Evolutionary conservation across 2,888 invertebrate genomes (phyloP), one percentile per base, ranked within the genome.

Genomic region (Mesorhabditis sp.): DNA sequence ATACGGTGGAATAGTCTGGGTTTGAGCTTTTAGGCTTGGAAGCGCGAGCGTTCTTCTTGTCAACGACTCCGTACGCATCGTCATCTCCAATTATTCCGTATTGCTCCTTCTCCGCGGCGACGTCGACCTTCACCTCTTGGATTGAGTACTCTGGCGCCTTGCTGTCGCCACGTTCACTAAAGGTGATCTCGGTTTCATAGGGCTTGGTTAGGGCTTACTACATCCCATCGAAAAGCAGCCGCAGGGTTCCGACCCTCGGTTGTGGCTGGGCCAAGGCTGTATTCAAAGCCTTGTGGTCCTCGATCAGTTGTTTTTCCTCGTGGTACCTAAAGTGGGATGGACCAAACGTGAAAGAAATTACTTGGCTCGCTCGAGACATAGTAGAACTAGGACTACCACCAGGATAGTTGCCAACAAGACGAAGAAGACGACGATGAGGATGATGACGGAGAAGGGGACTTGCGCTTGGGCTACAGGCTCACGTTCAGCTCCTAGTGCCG

Each of bases 111-210:
- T 50, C 58, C 7, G 7, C 58, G 7, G 7, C 58, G n/a, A 50
- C 58, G n/a, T 50, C n/a, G 10, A 50, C n/a, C 58, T 50, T 50
- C 58, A 50, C 58, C n/a, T 50, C 58, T 50, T 50, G 58, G n/a
- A 50, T 50, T n/a, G 58, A 50, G n/a, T 50, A 50, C n/a, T 50
- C 58, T 10, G 58, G 7, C n/a, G 58, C 7, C n/a, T 50, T 10
- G 58, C 7, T 13, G n/a, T 50, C n/a, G 58, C n/a, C n/a, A 13
- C 58, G 58, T 50, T 50, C 58, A 50, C 58, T 50, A 2, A 50
- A 50, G 2, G n/a, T 50, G 7, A n/a, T 13, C n/a, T 50, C n/a
- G n/a, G 7, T 50, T 50, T 50, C 10, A 50, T 10, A 50, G 7
- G 58, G n/a, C 7, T 13, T 50, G 58, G n/a, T 28, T 28, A 50